Percentiles rank a stretch among this genome's conserved stretches.
Evolutionary conservation across 2,888 invertebrate genomes (phyloP).

Genomic region (Steinernema scapterisci): DNA sequence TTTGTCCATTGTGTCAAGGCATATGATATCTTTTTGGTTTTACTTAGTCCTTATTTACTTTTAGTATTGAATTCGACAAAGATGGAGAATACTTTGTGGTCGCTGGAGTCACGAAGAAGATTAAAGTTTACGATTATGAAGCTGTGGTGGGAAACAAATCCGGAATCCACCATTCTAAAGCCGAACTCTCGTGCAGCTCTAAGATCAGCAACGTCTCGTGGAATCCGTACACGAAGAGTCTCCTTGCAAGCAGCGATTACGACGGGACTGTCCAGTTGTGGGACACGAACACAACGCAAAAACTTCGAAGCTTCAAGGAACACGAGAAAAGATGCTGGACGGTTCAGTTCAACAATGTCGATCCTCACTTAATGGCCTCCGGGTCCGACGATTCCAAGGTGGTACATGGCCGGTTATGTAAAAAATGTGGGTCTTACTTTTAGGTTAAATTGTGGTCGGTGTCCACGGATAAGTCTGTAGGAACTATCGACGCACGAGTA

Average conservation of each 20-base stretch:
- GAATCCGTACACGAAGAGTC: slow-evolving; percentile 87
- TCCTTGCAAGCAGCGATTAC: slow-evolving; percentile 88
- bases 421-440: slow-evolving; percentile 5
- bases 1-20: slow-evolving; percentile 73
- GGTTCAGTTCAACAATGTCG: slow-evolving; percentile 89
- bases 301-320: slow-evolving; percentile 75
- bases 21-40: neutral
- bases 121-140: slow-evolving; percentile 84
- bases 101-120: slow-evolving; percentile 90
- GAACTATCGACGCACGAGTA: slow-evolving; percentile 87
- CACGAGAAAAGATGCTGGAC: slow-evolving; percentile 95
- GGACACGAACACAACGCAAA: slow-evolving; percentile 77
- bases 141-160: slow-evolving; percentile 76
- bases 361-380: slow-evolving; percentile 85
- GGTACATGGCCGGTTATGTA: neutral
- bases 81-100: slow-evolving; percentile 94
- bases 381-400: slow-evolving; percentile 86
- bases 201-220: slow-evolving; percentile 93
- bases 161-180: slow-evolving; percentile 87
- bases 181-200: slow-evolving; percentile 84
- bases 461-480: slow-evolving; percentile 83
- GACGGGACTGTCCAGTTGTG: slow-evolving; percentile 90
- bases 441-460: slow-evolving; percentile 86
- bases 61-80: slow-evolving; percentile 90
- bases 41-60: slow-evolving; percentile 10